These are phyloP conservation scores for Stomatorhinus ivindoensis DNA, from an alignment of 2,113 vertebrate genomes.

Conservation along the genomic window DNA sequence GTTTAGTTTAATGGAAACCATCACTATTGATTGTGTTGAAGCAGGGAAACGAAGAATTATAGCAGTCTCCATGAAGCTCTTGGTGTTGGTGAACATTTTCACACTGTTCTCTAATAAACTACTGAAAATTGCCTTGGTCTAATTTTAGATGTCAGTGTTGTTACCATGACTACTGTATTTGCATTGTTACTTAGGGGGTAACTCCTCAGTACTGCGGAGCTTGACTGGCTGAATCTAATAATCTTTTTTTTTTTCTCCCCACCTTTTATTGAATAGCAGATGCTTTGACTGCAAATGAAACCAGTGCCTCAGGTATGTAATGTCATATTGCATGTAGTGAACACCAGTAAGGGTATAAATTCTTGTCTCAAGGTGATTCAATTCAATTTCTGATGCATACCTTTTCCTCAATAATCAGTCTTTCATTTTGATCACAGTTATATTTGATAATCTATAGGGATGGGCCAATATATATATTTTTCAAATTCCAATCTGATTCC, in stretches of 20 bases:
- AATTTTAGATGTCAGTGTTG: neutral
- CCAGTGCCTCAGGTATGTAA: conserved; percentile 50
- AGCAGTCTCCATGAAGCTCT: neutral
- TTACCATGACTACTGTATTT: conserved; percentile 7
- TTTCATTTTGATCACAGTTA: neutral
- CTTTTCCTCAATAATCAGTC: neutral
- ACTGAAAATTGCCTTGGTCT: neutral
- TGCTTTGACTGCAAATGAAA: conserved; percentile 40
- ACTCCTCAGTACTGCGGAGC: neutral
- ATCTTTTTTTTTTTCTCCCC: neutral
- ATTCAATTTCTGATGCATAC: neutral
- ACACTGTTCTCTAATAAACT: neutral
- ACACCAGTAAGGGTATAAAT: neutral
- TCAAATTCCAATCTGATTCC: too few relatives aligned
- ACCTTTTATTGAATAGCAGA: conserved; percentile 34
- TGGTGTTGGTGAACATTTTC: neutral
- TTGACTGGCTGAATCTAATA: neutral
- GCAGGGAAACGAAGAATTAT: neutral
- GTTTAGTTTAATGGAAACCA: neutral
- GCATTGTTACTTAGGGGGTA: neutral
- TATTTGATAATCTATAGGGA: neutral
- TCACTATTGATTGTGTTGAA: neutral
- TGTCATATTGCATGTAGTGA: neutral
- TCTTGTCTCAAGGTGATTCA: neutral
- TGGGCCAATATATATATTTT: too few relatives aligned